Evolutionary conservation across 2,888 invertebrate genomes (phyloP).

Genomic region (Oscheius sp.): DNA sequence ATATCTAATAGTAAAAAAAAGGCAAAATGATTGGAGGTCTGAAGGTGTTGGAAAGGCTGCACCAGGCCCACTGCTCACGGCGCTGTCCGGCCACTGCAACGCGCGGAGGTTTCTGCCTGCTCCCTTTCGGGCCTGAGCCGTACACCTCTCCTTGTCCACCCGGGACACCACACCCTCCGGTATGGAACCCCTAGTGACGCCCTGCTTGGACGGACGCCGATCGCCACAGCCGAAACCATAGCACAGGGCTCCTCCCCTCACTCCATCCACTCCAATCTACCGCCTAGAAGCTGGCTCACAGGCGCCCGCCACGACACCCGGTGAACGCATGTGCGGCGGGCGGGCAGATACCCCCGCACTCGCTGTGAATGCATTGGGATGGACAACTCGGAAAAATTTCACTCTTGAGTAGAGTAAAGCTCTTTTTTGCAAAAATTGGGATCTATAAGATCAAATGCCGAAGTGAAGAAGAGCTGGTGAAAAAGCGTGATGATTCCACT

Average conservation of each 20-base stretch:
- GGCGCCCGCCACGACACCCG: slow-evolving; percentile 55
- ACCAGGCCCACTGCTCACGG: slow-evolving; percentile 43
- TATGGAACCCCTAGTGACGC: slow-evolving; percentile 53
- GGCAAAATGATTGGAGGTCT: slow-evolving; percentile 48
- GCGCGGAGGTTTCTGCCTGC: slow-evolving; percentile 65
- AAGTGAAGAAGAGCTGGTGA: too few species aligned
- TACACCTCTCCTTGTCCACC: slow-evolving; percentile 61
- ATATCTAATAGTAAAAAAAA: slow-evolving; percentile 13
- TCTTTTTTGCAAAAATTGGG: too few species aligned
- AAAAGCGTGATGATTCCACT: too few species aligned
- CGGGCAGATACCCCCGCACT: background rate
- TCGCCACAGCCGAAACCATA: slow-evolving; percentile 50
- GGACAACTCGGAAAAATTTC: background rate
- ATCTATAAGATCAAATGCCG: too few species aligned
- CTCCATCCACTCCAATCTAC: slow-evolving; percentile 55
- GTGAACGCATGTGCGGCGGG: slow-evolving; percentile 21
- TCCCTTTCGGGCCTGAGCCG: slow-evolving; percentile 66
- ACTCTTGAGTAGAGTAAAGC: too few species aligned
- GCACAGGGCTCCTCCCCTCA: slow-evolving; percentile 54
- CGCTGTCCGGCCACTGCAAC: slow-evolving; percentile 62
- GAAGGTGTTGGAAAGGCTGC: slow-evolving; percentile 51
- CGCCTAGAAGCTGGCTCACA: slow-evolving; percentile 60
- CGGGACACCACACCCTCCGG: slow-evolving; percentile 48
- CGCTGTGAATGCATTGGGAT: too few species aligned
- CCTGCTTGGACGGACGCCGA: slow-evolving; percentile 61